phyloP scores from a whole-genome alignment of 1,140 invertebrate genomes.

The Drosophila dunni region DNA sequence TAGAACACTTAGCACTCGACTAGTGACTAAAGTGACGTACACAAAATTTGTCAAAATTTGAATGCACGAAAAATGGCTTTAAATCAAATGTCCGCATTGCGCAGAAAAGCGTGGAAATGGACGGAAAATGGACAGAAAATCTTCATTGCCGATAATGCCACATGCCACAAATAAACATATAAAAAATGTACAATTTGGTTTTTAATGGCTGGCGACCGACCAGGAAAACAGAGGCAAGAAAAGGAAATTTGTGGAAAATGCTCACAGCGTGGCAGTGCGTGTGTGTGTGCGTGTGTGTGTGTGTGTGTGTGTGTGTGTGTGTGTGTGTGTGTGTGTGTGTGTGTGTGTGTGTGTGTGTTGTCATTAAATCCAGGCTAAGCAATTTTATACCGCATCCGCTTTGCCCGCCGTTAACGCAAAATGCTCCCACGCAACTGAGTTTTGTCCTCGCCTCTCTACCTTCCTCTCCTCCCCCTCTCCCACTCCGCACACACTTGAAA shows the following conservation, averaged over 20 bases:
- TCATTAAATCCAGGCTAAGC: slow-evolving; percentile 75
- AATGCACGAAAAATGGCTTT: slow-evolving; percentile 20
- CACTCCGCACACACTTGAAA: slow-evolving; percentile 12
- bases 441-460: neutral
- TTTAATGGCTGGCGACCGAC: slow-evolving; percentile 19
- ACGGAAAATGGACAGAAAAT: slow-evolving; percentile 1
- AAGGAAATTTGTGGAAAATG: no score
- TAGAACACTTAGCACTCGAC: no score
- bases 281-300: no score
- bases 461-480: neutral
- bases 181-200: slow-evolving; percentile 37
- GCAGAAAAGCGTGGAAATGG: neutral
- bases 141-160: neutral
- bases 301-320: no score
- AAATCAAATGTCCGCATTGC: slow-evolving; percentile 35
- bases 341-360: slow-evolving; percentile 43
- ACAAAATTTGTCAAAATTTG: slow-evolving; percentile 9
- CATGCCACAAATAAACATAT: slow-evolving; percentile 12
- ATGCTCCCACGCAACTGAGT: slow-evolving; percentile 1
- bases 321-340: no score
- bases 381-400: slow-evolving; percentile 45
- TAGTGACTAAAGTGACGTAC: no score
- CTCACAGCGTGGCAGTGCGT: no score
- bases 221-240: neutral
- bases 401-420: neutral